phyloP scores from a whole-genome alignment of 2,113 vertebrate genomes.

The Poecile atricapillus region DNA sequence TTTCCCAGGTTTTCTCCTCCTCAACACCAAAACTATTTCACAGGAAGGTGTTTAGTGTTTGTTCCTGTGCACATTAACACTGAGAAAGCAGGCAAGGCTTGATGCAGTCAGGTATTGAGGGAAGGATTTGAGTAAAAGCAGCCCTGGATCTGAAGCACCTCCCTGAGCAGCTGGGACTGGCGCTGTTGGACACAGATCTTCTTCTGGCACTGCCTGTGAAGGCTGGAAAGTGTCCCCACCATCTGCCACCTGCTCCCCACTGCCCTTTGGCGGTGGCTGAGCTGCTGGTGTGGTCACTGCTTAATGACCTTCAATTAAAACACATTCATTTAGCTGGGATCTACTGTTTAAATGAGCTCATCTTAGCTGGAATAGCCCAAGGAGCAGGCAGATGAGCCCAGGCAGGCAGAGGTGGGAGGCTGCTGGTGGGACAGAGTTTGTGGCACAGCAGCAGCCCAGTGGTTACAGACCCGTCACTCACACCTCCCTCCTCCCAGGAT shows the following conservation, averaged over 20 bases:
- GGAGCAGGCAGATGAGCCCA: neutral
- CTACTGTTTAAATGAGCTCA: neutral
- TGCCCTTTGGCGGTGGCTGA: neutral
- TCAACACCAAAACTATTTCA: neutral
- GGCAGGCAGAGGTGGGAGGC: neutral
- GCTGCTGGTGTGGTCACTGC: constrained; percentile 16
- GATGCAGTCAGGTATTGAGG: neutral
- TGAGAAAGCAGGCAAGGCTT: neutral
- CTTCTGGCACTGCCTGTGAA: neutral
- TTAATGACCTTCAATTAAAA: constrained; percentile 21
- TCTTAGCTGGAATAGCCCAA: neutral
- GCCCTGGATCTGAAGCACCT: neutral
- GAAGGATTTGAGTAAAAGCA: neutral
- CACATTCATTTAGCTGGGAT: neutral
- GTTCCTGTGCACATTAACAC: neutral
- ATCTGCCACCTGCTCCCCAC: neutral
- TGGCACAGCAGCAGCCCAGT: neutral
- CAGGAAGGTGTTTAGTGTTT: neutral
- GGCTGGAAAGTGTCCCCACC: neutral
- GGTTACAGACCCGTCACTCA: neutral
- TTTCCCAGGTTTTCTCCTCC: neutral
- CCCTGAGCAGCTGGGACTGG: neutral
- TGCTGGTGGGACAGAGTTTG: neutral
- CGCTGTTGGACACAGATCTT: neutral
- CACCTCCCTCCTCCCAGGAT: rapidly evolving